Conservation (phyloP, 2,797 vertebrate species). For the Peromyscus melanophrys region DNA sequence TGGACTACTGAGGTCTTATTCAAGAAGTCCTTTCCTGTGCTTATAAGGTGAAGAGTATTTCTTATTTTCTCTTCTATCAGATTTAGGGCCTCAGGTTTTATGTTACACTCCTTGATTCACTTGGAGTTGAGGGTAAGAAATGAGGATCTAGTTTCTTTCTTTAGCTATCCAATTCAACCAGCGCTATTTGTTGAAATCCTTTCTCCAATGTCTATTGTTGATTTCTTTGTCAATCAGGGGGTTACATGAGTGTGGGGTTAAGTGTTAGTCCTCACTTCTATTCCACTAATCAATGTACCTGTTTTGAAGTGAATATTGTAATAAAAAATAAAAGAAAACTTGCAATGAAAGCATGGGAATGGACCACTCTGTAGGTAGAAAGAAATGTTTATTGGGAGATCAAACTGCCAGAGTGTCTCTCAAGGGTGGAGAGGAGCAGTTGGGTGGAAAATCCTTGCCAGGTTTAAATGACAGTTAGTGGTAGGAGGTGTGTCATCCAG, state of each 20-base stretch:
- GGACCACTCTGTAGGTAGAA: background rate
- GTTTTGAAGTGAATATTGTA: background rate
- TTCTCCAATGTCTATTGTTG: background rate
- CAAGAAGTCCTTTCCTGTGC: background rate
- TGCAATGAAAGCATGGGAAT: background rate
- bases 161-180: background rate
- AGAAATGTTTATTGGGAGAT: background rate
- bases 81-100: background rate
- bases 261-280: background rate
- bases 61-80: background rate
- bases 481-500: background rate
- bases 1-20: background rate
- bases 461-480: background rate
- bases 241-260: too few species aligned
- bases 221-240: too few species aligned
- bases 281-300: background rate
- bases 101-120: background rate
- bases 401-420: background rate
- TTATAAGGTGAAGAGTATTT: background rate
- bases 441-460: background rate
- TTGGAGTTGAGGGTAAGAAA: background rate
- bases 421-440: background rate
- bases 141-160: background rate
- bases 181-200: background rate
- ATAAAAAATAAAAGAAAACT: background rate